A percentile compares a stretch with the other conserved stretches of the same genome.
These are phyloP conservation scores for Euthynnus affinis DNA, from an alignment of 2,797 vertebrate genomes.

Conservation along the genomic window DNA sequence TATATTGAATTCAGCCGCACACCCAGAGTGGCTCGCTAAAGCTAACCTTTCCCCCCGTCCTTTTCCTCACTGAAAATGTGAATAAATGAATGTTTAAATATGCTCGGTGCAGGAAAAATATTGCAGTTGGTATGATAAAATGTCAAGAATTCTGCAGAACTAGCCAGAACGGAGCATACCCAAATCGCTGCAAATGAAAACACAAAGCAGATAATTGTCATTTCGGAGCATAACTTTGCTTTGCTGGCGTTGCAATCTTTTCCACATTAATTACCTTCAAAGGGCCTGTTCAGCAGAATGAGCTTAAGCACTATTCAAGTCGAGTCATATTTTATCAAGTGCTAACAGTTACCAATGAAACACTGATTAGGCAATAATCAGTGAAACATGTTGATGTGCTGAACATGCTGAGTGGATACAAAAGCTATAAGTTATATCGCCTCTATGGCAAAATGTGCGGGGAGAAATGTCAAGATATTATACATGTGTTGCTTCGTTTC, in stretches of 20 bases:
- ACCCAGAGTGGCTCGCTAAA: neutral
- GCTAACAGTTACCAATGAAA: slow-evolving; percentile 28
- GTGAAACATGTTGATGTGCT: neutral
- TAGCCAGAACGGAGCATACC: slow-evolving; percentile 18
- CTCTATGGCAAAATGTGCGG: neutral
- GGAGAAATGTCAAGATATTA: neutral
- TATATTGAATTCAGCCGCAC: neutral
- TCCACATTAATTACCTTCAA: slow-evolving; percentile 49
- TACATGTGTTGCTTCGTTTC: neutral
- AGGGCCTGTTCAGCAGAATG: slow-evolving; percentile 35
- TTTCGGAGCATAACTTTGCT: slow-evolving; percentile 12
- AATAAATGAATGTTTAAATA: slow-evolving; percentile 30
- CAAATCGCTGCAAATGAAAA: slow-evolving; percentile 26
- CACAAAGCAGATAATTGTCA: neutral
- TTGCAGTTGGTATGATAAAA: neutral
- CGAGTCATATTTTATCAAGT: slow-evolving; percentile 31
- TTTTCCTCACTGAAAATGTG: neutral
- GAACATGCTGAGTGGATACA: neutral
- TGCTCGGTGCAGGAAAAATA: slow-evolving; percentile 2
- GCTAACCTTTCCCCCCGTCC: neutral
- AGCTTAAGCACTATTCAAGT: slow-evolving; percentile 20
- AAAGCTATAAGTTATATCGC: neutral
- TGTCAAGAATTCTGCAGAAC: neutral
- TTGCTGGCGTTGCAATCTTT: slow-evolving; percentile 45
- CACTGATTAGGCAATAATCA: slow-evolving; percentile 12